Base-by-base conservation (phyloP, 2,113 vertebrate genomes). In the Cephalopterus ornatus region DNA sequence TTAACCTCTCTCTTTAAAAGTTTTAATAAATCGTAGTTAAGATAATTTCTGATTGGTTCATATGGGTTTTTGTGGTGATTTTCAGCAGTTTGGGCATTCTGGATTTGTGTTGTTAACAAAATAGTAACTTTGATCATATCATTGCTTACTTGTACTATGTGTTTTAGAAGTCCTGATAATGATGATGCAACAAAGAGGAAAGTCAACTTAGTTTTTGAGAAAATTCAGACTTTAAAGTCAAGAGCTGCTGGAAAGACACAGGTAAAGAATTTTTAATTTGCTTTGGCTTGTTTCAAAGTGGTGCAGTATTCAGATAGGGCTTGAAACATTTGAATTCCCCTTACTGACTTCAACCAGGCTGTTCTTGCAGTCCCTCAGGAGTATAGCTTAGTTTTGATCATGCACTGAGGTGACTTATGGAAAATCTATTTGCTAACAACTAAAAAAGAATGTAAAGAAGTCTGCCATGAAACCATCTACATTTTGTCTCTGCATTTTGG, bases 131-230 rank as follows among this genome's bases (percentile, higher is more conserved):
- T 88, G 58, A 50, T 79, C 46, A 27, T 74, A 23, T 33, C 1
- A 21, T 65, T 66, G 56, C 39, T 88, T 82, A 55, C 41, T 93
- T 84, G 9, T 65, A 8, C 44, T 84, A 6, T 97, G 49, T 96
- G 12, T 93, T 97, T 83, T 95, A 99, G 99, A 89, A 99, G 98
- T 95, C 97, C 93, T 4, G 99, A 99, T 96, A 99, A 98, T 17
- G 99, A 99, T 5, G 99, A 99, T 96, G 98, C 98, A 2, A 99
- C 99, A 2, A 99, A 99, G 97, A 98, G 98, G 92, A 99, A 99
- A 96, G 99, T 99, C 96, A 99, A 99, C 97, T 97, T 99, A 66
- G 99, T 99, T 85, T 99, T 99, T 97, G 99, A 99, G 98, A 99
- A 99, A 97, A 99, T 99, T 93, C 99, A 99, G 97, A 99, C 99